Percentiles rank a stretch among this genome's conserved stretches.
Conservation (phyloP, 1,140 invertebrate species). For the Drosophila repleta region DNA sequence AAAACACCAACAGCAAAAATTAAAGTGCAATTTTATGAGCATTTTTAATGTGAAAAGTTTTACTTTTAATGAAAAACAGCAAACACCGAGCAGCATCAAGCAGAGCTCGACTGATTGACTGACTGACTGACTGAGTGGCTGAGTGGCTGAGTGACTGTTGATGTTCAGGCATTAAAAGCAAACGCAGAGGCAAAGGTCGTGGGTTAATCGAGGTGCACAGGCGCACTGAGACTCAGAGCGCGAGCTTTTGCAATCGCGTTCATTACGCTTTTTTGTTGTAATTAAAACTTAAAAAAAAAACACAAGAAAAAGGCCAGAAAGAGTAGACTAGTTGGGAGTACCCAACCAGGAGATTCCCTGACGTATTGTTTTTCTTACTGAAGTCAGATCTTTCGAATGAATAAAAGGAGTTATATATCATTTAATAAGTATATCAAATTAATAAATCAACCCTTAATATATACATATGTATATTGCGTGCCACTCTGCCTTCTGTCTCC, state of each 20-base stretch:
- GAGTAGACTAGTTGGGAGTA: no score
- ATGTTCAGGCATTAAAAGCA: constrained; percentile 25
- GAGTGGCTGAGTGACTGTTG: neutral
- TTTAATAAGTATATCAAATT: no score
- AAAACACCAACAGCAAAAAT: constrained; percentile 41
- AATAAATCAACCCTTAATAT: no score
- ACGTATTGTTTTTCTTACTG: no score
- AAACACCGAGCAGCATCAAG: constrained; percentile 45
- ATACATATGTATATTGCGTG: no score
- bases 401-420: no score
- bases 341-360: no score
- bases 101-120: constrained; percentile 27
- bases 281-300: constrained; percentile 72
- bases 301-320: constrained; percentile 20
- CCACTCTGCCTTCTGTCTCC: no score
- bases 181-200: constrained; percentile 46
- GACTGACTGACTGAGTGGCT: constrained; percentile 27
- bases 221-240: constrained; percentile 46
- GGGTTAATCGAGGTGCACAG: constrained; percentile 78
- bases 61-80: constrained; percentile 66
- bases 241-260: constrained; percentile 27
- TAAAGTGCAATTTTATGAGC: constrained; percentile 79
- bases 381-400: no score
- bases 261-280: constrained; percentile 56
- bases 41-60: constrained; percentile 80